Evolutionary conservation across 2,888 invertebrate genomes (phyloP).

Genomic region (Teinopalpus imperialis): DNA sequence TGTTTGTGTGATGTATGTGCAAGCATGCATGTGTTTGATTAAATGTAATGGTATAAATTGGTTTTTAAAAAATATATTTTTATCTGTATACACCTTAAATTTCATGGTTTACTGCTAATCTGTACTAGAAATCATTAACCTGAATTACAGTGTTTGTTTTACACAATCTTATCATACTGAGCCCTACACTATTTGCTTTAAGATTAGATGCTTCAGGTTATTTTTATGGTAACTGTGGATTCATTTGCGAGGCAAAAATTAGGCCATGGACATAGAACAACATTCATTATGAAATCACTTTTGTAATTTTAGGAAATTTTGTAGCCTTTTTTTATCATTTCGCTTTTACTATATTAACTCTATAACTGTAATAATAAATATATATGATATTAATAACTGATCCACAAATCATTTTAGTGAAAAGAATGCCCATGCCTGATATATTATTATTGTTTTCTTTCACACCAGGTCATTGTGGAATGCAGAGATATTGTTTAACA

Average conservation of each 20-base stretch:
- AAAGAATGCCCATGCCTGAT: no score
- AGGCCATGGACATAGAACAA: slow-evolving; percentile 60
- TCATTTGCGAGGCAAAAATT: slow-evolving; percentile 39
- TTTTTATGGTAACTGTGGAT: slow-evolving; percentile 52
- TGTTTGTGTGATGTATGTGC: no score
- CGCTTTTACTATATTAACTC: neutral
- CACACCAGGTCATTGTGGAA: no score
- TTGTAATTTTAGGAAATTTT: slow-evolving; percentile 2
- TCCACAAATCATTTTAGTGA: no score
- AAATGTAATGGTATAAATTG: no score
- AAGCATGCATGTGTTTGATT: no score
- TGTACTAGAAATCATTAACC: slow-evolving; percentile 39
- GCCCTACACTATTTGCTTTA: slow-evolving; percentile 61
- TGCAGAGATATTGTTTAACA: no score
- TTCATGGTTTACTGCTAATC: slow-evolving; percentile 17
- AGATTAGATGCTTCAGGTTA: slow-evolving; percentile 62
- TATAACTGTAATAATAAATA: slow-evolving; percentile 3
- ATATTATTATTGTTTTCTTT: no score
- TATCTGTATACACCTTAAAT: neutral
- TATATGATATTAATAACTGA: no score
- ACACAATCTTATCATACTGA: slow-evolving; percentile 53
- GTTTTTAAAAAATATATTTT: no score
- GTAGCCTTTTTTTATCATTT: neutral
- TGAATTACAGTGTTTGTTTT: slow-evolving; percentile 57
- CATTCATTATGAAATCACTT: slow-evolving; percentile 29